Base-by-base conservation (phyloP, 2,797 vertebrate genomes). In the Micrastur ruficollis region DNA sequence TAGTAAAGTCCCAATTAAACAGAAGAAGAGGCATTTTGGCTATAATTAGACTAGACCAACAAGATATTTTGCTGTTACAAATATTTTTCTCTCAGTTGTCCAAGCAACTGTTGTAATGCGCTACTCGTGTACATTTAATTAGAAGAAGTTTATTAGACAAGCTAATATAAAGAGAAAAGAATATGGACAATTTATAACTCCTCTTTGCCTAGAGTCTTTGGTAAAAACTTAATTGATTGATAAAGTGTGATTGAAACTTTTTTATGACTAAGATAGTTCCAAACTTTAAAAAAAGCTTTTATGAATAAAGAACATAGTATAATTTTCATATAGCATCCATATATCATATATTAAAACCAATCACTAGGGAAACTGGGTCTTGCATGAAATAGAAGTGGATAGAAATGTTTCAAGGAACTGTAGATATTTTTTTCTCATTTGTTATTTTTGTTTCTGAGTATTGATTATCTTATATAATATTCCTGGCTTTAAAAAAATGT, bases 31-130 rank as follows among this genome's bases (percentile, higher is more conserved):
- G 10, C 3, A 34, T 63, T 84, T 74, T 62, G 16, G 4, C 10
- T 67, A 12, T 42, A 18, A 17, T 3, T 2, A 4, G 4, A 4
- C 7, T 71, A 55, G 9, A 40, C 4, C 4, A 73, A 40, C 3
- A 74, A 74, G 40, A 55, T 1, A 27, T 71, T 46, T 62, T 29
- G 1, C 12, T 66, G 8, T 63, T 56, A 26, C 2, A 81, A 79
- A 29, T 56, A n/a, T 40, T 91, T 62, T 74, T 87, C 32, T 46
- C 3, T 62, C 26, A n/a, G 6, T 36, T 71, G 10, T 81, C 38
- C 49, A 70, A 59, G 38, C 11, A 55, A 40, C 26, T 70, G 86
- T 86, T 62, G 27, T 29, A 38, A 52, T 36, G 22, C 12, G 36
- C 9, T 14, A 63, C 7, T 31, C 36, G 61, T 67, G 47, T 58